These are phyloP conservation scores for Enteromius trimaculatus DNA, from an alignment of 2,797 vertebrate species.

Conservation along the genomic window DNA sequence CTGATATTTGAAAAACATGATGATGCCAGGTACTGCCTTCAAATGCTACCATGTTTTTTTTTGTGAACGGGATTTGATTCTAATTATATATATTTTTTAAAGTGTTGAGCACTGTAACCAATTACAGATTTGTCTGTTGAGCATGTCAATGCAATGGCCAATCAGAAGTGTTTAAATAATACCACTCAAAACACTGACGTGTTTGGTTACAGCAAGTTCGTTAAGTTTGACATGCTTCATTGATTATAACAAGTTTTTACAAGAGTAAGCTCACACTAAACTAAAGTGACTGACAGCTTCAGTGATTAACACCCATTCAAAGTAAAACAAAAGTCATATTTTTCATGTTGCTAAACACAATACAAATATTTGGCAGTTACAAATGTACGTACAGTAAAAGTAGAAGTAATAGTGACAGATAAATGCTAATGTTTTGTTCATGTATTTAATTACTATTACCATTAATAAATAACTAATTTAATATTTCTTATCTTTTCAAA, in stretches of 20 bases:
- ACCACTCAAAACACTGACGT: not conserved
- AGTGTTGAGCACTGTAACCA: not conserved
- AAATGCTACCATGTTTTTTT: not conserved
- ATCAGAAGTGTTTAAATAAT: not conserved
- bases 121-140: not conserved
- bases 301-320: not conserved
- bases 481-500: not conserved
- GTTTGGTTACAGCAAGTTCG: not conserved
- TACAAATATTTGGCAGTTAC: not conserved
- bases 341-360: not conserved
- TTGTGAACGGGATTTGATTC: too few species aligned
- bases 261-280: not conserved
- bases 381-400: not conserved
- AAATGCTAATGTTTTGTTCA: constrained; percentile 6
- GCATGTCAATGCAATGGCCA: not conserved
- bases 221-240: not conserved
- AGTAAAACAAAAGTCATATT: not conserved
- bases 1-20: not conserved
- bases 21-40: not conserved
- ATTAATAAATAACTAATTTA: not conserved
- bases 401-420: not conserved
- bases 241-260: not conserved
- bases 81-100: not conserved
- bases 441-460: not conserved
- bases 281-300: not conserved